Evolutionary conservation across 1,140 invertebrate genomes (phyloP), one percentile per base, ranked within the genome.

Genomic region (Musca vetustissima): DNA sequence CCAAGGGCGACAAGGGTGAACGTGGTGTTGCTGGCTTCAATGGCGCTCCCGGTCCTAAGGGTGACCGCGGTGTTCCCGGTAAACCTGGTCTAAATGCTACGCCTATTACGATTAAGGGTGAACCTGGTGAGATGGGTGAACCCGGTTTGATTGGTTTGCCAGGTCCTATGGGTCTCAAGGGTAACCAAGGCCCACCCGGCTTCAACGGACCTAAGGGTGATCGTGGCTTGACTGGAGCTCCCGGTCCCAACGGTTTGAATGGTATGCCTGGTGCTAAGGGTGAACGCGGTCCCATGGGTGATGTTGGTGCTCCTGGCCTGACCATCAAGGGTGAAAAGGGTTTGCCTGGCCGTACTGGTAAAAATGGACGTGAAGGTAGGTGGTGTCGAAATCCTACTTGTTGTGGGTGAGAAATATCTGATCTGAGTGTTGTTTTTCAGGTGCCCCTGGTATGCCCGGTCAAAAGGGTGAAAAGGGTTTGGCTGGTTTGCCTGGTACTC

Each of bases 191-290:
- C 64, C 69, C 77, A 7, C 72, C 80, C 32, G 90, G 90, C 19
- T 71, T 70, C 8, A 88, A 88, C 70, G 93, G 93, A 21, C 84
- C 87, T 52, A 94, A 93, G 76, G 93, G 93, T 70, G 92, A 94
- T 80, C 87, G 84, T 68, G 94, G 93, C 67, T 89, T 90, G 69
- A 75, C 81, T 36, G 93, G 93, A 64, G 77, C 88, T 6, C 83
- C 88, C 76, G 93, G 93, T 69, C 75, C 85, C 11, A 91, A 92
- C 15, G 93, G 93, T 88, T 66, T 93, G 90, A 86, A 90, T 53
- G 94, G 93, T 43, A 76, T 75, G 4, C 88, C 88, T 76, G 92
- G 92, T 70, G 85, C 86, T 28, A 80, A 76, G 66, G 91, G 91
- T 88, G 91, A 74, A 77, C 84, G 55, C 47, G 92, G 91, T 32